Evolutionary conservation across 2,113 vertebrate species (phyloP), one percentile per base, ranked within the genome.

Genomic region (Corynorhinus townsendii): DNA sequence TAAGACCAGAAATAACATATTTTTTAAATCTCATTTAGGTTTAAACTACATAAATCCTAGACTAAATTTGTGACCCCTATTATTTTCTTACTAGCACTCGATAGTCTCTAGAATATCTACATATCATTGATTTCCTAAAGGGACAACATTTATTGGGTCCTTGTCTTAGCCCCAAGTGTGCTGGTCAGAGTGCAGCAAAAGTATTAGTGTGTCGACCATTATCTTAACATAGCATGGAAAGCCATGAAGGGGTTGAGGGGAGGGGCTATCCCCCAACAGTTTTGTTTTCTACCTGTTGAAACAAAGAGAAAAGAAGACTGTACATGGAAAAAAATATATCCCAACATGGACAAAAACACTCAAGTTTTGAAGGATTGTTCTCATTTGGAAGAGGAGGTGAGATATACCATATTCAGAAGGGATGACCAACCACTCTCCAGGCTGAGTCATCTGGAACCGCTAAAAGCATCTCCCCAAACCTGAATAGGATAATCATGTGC

Each of bases 11-110:
- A 88, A 72, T 80, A 68, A 96, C 89, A 72, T 35, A 22, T 26
- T 62, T 68, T 62, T 93, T 89, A 69, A 93, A 52, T 77, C 11
- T 86, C 94, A 79, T 35, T 88, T 80, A 84, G 59, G 24, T 64
- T 93, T 93, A 89, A 91, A 73, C 14, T 56, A n/a, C n/a, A 49
- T 90, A 93, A 91, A 93, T 93, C 38, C 92, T 89, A 75, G 66
- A 30, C 24, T 89, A 77, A 66, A 64, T 56, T n/a, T 77, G 33
- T 20, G 54, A 24, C 90, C 19, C 5, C 4, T 76, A 69, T 19
- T 19, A 8, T 11, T 69, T 86, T 87, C 66, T 90, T 45, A 80
- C 17, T 76, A 83, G 28, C 26, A 73, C 1, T 77, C 84, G 9
- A 52, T 72, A 68, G 3, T 54, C 14, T 86, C 35, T 86, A 80